Conservation (phyloP, 2,888 invertebrate genomes). For the Ptychoptera albimana region DNA sequence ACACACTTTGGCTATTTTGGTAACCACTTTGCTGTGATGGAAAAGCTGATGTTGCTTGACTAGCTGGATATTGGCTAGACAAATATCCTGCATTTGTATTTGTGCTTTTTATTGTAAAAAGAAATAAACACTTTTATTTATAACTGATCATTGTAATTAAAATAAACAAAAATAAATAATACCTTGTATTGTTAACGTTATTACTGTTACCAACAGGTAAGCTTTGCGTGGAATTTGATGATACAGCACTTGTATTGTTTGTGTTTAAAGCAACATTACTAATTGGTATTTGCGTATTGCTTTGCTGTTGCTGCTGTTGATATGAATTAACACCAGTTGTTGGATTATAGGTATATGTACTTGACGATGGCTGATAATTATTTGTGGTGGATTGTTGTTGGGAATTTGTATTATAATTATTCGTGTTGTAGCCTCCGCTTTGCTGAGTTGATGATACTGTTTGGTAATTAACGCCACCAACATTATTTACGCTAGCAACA, state of each 20-base stretch:
- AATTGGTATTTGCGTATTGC: conserved; percentile 6
- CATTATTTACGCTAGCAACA: too few relatives aligned
- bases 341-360: conserved; percentile 26
- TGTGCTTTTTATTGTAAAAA: conserved; percentile 24
- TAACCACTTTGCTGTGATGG: conserved; percentile 31
- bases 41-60: conserved; percentile 25
- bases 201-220: conserved; percentile 25
- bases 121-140: conserved; percentile 5
- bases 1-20: conserved; percentile 31
- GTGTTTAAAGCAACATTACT: conserved; percentile 6
- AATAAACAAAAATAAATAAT: background rate
- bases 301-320: conserved; percentile 25
- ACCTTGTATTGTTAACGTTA: background rate
- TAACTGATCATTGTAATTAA: conserved; percentile 7
- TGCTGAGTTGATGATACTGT: background rate
- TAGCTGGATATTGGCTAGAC: conserved; percentile 19
- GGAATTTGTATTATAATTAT: conserved; percentile 16
- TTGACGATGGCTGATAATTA: conserved; percentile 7
- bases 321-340: conserved; percentile 27
- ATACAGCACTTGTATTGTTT: conserved; percentile 12
- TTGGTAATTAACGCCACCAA: too few relatives aligned
- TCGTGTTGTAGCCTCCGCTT: background rate
- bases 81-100: conserved; percentile 31
- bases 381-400: conserved; percentile 25
- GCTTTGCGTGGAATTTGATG: conserved; percentile 26